Conservation (phyloP, 2,888 invertebrate genomes). For the Liodrosophila aerea region DNA sequence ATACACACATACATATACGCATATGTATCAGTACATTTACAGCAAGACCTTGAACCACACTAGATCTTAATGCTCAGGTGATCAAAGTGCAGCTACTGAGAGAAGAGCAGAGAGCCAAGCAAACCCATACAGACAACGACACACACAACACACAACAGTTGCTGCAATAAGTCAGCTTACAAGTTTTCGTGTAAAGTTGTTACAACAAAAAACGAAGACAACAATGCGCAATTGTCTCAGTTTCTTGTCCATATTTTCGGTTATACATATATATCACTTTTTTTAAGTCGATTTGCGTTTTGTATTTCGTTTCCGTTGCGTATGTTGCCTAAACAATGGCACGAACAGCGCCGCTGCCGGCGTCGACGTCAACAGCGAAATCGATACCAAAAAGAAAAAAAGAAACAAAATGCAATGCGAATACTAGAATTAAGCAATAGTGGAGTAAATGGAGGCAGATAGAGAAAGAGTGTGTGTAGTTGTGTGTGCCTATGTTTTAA, state of each 20-base stretch:
- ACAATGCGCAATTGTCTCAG: slow-evolving; percentile 35
- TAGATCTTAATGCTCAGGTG: slow-evolving; percentile 44
- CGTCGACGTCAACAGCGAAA: slow-evolving; percentile 38
- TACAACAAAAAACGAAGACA: slow-evolving; percentile 13
- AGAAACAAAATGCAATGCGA: slow-evolving; percentile 43
- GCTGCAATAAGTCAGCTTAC: slow-evolving; percentile 17
- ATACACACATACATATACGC: too few relatives aligned
- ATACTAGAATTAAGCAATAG: too few relatives aligned
- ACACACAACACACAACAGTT: too few relatives aligned
- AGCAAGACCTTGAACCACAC: slow-evolving; percentile 40
- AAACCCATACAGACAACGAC: too few relatives aligned
- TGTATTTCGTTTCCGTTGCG: slow-evolving; percentile 43
- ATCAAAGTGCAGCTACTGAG: slow-evolving; percentile 35
- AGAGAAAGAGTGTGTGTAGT: not conserved
- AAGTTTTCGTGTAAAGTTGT: slow-evolving; percentile 12
- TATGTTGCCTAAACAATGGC: slow-evolving; percentile 44
- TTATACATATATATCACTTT: not conserved
- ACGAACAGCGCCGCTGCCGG: slow-evolving; percentile 15
- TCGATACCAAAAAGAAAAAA: slow-evolving; percentile 36
- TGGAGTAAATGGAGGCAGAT: slow-evolving; percentile 2
- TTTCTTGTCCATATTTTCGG: slow-evolving; percentile 18
- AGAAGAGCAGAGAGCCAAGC: too few relatives aligned
- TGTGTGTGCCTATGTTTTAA: too few relatives aligned
- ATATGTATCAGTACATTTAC: too few relatives aligned
- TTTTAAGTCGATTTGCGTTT: slow-evolving; percentile 43